Percentiles rank a stretch among this genome's conserved stretches.
Conservation (phyloP, 2,797 vertebrate genomes). For the Spinibarbus caldwelli region DNA sequence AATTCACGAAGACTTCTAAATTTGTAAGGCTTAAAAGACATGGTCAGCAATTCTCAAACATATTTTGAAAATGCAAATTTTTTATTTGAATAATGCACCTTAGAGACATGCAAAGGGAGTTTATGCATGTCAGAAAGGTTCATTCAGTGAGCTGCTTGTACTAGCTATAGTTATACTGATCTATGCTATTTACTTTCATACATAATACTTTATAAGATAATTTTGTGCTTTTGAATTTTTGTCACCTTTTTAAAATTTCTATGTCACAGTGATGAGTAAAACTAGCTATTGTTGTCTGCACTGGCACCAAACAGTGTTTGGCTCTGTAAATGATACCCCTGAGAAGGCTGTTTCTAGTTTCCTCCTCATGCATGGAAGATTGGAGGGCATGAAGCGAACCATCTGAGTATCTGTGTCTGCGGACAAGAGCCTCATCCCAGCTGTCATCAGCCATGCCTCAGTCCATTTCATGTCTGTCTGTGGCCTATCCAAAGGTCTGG, state of each 20-base stretch:
- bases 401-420: slow-evolving; percentile 40
- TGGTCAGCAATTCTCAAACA: neutral
- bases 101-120: neutral
- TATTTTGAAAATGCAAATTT: neutral
- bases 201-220: neutral
- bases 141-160: neutral
- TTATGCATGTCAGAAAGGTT: neutral
- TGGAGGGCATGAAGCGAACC: slow-evolving; percentile 40
- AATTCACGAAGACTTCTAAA: neutral
- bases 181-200: neutral
- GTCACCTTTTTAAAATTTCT: neutral
- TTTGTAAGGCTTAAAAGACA: neutral
- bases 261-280: slow-evolving; percentile 58
- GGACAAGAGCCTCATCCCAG: slow-evolving; percentile 46
- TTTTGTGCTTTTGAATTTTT: neutral
- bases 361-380: slow-evolving; percentile 30
- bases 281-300: slow-evolving; percentile 58
- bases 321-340: slow-evolving; percentile 74
- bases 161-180: neutral
- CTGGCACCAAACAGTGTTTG: slow-evolving; percentile 54
- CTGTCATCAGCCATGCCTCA: slow-evolving; percentile 40
- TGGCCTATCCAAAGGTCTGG: slow-evolving; percentile 23
- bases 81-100: neutral
- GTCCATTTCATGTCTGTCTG: slow-evolving; percentile 53
- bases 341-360: slow-evolving; percentile 65